phyloP scores from a whole-genome alignment of 2,113 vertebrate genomes.

The Elgaria multicarinata region DNA sequence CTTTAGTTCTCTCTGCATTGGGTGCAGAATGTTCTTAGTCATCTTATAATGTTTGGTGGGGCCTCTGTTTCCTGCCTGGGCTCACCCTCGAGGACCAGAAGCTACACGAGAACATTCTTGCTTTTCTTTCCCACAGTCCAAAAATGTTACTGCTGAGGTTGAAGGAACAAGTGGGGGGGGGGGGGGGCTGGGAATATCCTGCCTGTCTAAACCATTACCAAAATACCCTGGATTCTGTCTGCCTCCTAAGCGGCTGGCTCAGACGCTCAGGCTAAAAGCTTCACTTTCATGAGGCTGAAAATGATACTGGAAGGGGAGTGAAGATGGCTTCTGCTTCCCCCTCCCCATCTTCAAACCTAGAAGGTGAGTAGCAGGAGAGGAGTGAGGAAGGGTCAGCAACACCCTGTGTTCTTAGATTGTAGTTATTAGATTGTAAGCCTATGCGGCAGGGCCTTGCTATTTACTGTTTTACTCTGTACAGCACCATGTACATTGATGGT shows the following conservation, averaged over 20 bases:
- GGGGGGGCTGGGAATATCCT: not conserved
- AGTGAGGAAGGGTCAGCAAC: not conserved
- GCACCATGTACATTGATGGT: too few relatives aligned
- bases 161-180: not conserved
- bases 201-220: not conserved
- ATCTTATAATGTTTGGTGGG: not conserved
- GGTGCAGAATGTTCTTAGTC: not conserved
- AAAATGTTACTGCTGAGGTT: not conserved
- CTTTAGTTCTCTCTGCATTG: not conserved
- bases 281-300: not conserved
- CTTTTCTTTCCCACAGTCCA: slow-evolving; percentile 14
- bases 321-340: not conserved
- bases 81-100: not conserved
- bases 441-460: too few relatives aligned
- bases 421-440: too few relatives aligned
- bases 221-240: not conserved
- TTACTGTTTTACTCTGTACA: too few relatives aligned
- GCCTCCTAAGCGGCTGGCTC: not conserved
- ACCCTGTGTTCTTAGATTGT: not conserved
- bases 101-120: not conserved
- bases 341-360: not conserved
- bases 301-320: not conserved
- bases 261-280: not conserved
- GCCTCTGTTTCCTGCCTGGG: not conserved
- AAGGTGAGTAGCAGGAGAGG: not conserved